Base-by-base conservation (phyloP, 2,797 vertebrate genomes). In the Falco cherrug region DNA sequence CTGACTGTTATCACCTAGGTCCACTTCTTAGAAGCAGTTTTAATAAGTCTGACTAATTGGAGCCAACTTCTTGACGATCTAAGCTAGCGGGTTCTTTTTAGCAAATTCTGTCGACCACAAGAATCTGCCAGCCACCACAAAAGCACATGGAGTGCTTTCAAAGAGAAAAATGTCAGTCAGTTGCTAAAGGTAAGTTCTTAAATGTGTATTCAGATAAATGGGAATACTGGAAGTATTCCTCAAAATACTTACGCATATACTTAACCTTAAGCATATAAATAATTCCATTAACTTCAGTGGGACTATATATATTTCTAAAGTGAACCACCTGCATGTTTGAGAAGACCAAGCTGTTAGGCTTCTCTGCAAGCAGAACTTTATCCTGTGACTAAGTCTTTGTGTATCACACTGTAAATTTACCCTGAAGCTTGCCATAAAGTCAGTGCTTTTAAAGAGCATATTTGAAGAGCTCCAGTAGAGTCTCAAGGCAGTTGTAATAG, bases 381-480 rank as follows among this genome's bases (percentile, higher is more conserved):
- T 91, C 87, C 89, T 25, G 74, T 69, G 75, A 93, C 74, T 93
- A 86, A 87, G 78, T 88, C 85, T 85, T 91, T 94, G 88, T 86
- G 63, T 87, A 65, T 90, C 54, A 6, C 59, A 43, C 7, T 92
- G 89, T 96, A 95, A 96, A 90, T 92, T 92, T 76, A 61, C 91
- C 84, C 92, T 80, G 90, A 95, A 93, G 78, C 89, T 92, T 89
- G 75, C 83, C 84, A 90, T 94, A 94, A 96, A 97, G 89, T 69
- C 93, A 85, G 63, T 93, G 71, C 77, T 93, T 95, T 91, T 76
- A 89, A 92, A 95, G 69, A 80, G 87, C 91, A 84, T 63, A 94
- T 84, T 85, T 80, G 86, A 96, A 95, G 87, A 95, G 84, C 93
- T 97, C 86, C 90, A 95, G 78, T 94, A 88, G 93, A 95, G 93